Evolutionary conservation across 2,113 vertebrate species (phyloP).

Genomic region (Cichladusa arquata): DNA sequence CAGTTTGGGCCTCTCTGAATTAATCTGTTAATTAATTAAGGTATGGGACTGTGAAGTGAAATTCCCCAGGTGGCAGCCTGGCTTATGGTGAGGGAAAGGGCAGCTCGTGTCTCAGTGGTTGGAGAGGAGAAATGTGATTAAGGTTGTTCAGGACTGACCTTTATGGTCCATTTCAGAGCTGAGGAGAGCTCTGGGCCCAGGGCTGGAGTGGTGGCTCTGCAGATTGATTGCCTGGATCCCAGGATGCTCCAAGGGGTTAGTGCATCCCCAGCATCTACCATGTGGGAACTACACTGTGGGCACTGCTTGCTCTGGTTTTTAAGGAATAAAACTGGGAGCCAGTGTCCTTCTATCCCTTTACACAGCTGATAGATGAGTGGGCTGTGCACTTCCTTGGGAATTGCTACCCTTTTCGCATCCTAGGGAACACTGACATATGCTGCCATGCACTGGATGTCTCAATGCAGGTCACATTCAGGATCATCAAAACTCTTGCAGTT

Average conservation of each 20-base stretch:
- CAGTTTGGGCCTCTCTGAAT: background rate
- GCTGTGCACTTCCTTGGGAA: background rate
- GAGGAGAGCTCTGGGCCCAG: background rate
- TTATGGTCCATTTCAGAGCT: background rate
- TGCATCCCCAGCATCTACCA: accelerated
- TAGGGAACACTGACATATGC: background rate
- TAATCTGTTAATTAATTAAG: slow-evolving; percentile 16
- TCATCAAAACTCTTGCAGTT: background rate
- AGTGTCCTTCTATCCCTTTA: background rate
- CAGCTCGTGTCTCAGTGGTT: background rate
- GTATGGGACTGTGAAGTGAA: background rate
- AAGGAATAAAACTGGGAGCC: background rate
- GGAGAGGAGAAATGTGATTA: background rate
- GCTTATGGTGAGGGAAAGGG: background rate
- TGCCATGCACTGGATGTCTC: background rate
- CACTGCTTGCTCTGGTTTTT: background rate
- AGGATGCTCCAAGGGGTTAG: background rate
- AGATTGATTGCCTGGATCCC: background rate
- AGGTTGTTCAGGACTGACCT: background rate
- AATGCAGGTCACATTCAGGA: background rate
- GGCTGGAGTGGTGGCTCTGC: background rate
- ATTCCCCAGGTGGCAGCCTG: background rate
- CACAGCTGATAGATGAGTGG: background rate
- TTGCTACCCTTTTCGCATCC: background rate
- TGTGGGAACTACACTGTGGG: background rate